Base-by-base conservation (phyloP, 2,888 invertebrate species). In the Heliothis peltigera region DNA sequence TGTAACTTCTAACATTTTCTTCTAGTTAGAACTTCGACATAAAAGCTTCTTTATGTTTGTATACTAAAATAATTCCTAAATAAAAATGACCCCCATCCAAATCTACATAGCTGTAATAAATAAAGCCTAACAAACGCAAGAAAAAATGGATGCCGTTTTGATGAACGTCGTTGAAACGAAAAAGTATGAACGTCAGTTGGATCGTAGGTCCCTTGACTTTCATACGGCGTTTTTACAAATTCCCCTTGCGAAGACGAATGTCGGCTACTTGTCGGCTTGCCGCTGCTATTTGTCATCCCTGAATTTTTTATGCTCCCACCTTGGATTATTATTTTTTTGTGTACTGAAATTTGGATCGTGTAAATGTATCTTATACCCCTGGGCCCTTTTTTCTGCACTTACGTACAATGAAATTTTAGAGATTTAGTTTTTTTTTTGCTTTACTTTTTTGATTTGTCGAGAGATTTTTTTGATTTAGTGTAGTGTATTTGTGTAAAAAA, bases 251-350 rank as follows among this genome's bases (percentile, higher is more conserved):
- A 80, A 87, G 88, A 91, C 85, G 83, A 79, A 91, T 91, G 88
- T 83, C 77, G 78, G 80, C 86, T 82, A 89, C 90, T 90, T 87
- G 86, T 87, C 90, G 86, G 84, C 55, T 73, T 73, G 75, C 83
- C 82, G 48, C 75, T 64, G 64, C 67, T 78, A 85, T 91, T 89
- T 89, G 86, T 91, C 90, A 89, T 88, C 80, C 74, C 78, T 90
- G 89, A 89, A 88, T 91, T 84, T 89, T 91, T 89, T 87, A 91
- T 89, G 52, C 69, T 68, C 70, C 71, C 72, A 77, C 79, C 80
- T 84, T 83, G 82, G 72, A 48, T 72, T 80, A 73, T 78, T 70
- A 56, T 81, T 64, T 67, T 78, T 81, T 74, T 65, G 66, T 72
- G 73, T 48, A 52, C 15, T 15, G 28, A 58, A 51, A 60, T 57